Base-by-base conservation (phyloP, 2,113 vertebrate genomes). In the Heterochromis multidens region DNA sequence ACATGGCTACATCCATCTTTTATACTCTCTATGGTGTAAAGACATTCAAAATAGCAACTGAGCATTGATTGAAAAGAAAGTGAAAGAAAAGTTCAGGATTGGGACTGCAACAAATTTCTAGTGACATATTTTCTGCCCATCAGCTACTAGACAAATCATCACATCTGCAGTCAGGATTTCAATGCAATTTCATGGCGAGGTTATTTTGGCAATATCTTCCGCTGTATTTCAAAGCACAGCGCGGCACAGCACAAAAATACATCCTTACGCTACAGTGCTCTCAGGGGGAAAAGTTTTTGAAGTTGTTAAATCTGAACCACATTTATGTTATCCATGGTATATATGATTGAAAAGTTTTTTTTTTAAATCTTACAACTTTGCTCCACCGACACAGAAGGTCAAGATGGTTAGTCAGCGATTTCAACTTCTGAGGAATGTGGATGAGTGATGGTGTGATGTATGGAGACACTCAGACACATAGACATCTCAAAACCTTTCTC, bases 321-420 rank as follows among this genome's bases (percentile, higher is more conserved):
- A 37, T 88, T 81, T 70, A 61, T 74, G 59, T 61, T 65, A 77
- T 61, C 40, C 4, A 14, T 14, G 9, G 21, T 79, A 65, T 4
- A 57, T 67, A 35, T 76, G 62, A 78, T 37, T 43, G 78, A 79
- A 46, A 63, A 54, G 31, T 31, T 52, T 49, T 49, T 49, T 23
- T 46, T 17, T 19, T 19, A 5, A 16, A 25, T 7, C 56, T 77
- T 72, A 78, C 56, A 52, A 27, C 19, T 23, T 54, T 62, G 61
- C 19, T 54, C 46, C 11, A 14, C 46, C n/a, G 70, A 54, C 70
- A 54, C 46, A 14, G 70, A 54, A 74, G 46, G 46, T 74, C 70
- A 54, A 29, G 70, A n/a, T 61, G 82, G 80, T 83, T 77, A 82
- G 27, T 62, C 31, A 63, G 77, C 31, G 10, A 81, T 83, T 88